phyloP scores from a whole-genome alignment of 1,140 invertebrate species.

The Gonatopus flavifemur region DNA sequence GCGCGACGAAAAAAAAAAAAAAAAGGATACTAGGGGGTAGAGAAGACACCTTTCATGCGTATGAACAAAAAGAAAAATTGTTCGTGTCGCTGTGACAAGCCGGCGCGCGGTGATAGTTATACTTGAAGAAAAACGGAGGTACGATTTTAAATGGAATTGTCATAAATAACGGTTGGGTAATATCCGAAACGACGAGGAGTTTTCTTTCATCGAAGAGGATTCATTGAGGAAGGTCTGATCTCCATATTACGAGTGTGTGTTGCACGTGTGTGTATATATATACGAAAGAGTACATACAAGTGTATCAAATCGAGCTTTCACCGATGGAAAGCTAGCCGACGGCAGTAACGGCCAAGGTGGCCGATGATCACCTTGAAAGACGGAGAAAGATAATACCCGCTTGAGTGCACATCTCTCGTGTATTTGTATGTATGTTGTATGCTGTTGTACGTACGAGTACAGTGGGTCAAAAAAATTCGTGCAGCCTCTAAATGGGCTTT shows the following conservation, averaged over 20 bases:
- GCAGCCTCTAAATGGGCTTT: conserved; percentile 30
- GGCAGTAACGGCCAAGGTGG: conserved; percentile 35
- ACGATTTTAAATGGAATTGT: too few relatives aligned
- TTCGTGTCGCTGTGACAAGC: not conserved
- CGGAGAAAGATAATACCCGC: too few relatives aligned
- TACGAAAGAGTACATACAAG: too few relatives aligned
- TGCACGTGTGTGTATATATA: not conserved
- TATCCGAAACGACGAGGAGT: too few relatives aligned
- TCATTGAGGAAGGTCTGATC: conserved; percentile 16
- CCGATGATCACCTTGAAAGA: conserved; percentile 23
- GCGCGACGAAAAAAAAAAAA: conserved; percentile 9
- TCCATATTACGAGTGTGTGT: not conserved
- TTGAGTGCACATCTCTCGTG: too few relatives aligned
- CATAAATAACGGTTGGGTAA: too few relatives aligned
- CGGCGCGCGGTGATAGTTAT: conserved; percentile 3
- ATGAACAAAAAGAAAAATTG: conserved; percentile 12
- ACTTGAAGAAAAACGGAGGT: too few relatives aligned
- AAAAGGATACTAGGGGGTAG: not conserved
- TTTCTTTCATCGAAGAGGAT: too few relatives aligned
- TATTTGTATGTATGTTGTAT: too few relatives aligned
- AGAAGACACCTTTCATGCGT: conserved; percentile 8
- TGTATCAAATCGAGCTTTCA: conserved; percentile 43
- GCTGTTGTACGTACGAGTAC: conserved; percentile 5
- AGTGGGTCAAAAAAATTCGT: conserved; percentile 35
- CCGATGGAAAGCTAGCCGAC: conserved; percentile 47